phyloP scores from a whole-genome alignment of 2,888 invertebrate species.

The Scaptodrosophila latifasciaeformis region DNA sequence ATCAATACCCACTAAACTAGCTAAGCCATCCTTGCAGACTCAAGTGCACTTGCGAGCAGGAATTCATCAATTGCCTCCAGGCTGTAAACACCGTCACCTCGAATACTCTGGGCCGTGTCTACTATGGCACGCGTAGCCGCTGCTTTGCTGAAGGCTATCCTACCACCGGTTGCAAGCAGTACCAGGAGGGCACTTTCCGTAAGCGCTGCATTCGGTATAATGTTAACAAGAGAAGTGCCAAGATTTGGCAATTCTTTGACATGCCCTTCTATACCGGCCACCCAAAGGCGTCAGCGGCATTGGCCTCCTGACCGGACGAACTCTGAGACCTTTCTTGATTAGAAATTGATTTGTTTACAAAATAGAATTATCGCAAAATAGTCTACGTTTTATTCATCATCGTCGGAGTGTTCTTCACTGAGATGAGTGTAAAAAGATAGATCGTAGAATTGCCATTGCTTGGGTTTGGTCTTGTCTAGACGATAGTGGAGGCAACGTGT shows the following conservation, averaged over 20 bases:
- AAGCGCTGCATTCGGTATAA: constrained; percentile 72
- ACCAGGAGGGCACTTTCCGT: constrained; percentile 63
- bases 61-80: constrained; percentile 73
- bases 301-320: not conserved
- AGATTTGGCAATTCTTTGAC: constrained; percentile 73
- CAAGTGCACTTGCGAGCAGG: constrained; percentile 73
- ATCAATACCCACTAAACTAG: constrained; percentile 25
- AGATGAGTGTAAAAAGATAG: constrained; percentile 62
- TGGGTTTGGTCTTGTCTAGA: constrained; percentile 37
- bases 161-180: constrained; percentile 60
- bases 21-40: constrained; percentile 43
- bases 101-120: constrained; percentile 69
- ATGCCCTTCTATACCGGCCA: constrained; percentile 70
- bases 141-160: constrained; percentile 71
- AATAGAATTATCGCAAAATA: constrained; percentile 34
- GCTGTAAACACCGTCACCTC: constrained; percentile 58
- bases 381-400: constrained; percentile 4
- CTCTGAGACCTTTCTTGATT: not conserved
- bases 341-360: too few relatives aligned
- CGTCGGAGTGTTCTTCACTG: constrained; percentile 16
- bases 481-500: constrained; percentile 58
- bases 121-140: constrained; percentile 62
- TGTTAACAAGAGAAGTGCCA: constrained; percentile 53
- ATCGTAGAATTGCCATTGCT: constrained; percentile 65
- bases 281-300: too few relatives aligned